A percentile compares a stretch with the other conserved stretches of the same genome.
Conservation (phyloP, 2,888 invertebrate species). For the Lissonota sp. region DNA sequence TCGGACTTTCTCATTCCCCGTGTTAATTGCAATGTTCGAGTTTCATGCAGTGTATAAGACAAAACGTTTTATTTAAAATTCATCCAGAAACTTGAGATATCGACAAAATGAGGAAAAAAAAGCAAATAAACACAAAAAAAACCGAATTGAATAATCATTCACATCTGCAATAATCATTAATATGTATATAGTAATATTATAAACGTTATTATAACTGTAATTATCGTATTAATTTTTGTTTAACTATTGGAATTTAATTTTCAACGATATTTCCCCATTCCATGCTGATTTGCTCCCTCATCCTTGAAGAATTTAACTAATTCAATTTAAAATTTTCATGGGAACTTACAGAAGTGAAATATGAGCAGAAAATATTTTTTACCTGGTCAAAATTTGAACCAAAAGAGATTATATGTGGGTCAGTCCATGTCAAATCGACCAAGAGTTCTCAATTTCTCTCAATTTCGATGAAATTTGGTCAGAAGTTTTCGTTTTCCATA, state of each 20-base stretch:
- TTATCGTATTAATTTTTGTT: constrained; percentile 35
- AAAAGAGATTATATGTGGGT: too few relatives aligned
- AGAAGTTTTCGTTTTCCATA: too few relatives aligned
- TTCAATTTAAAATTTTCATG: too few relatives aligned
- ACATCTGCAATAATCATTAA: constrained; percentile 53
- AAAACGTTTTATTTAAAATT: not conserved
- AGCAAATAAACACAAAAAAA: constrained; percentile 2
- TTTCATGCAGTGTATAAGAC: not conserved
- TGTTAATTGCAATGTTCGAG: not conserved
- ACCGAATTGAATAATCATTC: constrained; percentile 50
- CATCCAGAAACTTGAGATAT: constrained; percentile 7
- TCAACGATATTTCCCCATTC: constrained; percentile 1
- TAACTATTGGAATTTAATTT: not conserved
- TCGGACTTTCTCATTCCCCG: not conserved
- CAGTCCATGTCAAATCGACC: too few relatives aligned
- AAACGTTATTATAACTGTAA: constrained; percentile 64
- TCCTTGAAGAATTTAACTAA: too few relatives aligned
- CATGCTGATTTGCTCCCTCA: too few relatives aligned
- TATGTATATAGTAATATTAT: constrained; percentile 65
- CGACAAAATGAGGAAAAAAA: constrained; percentile 18
- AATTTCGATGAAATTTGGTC: too few relatives aligned
- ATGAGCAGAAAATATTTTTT: too few relatives aligned
- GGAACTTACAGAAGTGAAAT: too few relatives aligned
- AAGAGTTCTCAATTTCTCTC: too few relatives aligned
- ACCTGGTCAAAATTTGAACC: too few relatives aligned